Evolutionary conservation across 2,888 invertebrate species (phyloP).

Genomic region (Druceiella hillmani): DNA sequence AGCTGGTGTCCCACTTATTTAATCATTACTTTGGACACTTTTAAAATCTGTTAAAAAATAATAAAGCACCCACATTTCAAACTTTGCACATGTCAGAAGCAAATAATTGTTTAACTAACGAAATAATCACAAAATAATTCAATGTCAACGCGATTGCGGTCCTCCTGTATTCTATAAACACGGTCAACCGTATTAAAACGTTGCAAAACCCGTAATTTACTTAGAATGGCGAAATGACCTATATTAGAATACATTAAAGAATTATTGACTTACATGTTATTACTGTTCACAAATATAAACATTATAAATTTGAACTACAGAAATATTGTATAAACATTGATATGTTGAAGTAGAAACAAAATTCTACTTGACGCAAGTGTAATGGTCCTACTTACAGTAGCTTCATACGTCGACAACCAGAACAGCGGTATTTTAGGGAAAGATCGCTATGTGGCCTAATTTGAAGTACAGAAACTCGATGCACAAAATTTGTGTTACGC

Average conservation of each 20-base stretch:
- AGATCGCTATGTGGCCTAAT: constrained; percentile 58
- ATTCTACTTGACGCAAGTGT: constrained; percentile 29
- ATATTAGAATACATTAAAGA: constrained; percentile 50
- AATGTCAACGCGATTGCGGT: too few relatives aligned
- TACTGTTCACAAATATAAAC: constrained; percentile 28
- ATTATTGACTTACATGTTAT: constrained; percentile 38
- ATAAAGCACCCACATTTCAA: constrained; percentile 17
- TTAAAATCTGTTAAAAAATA: not conserved
- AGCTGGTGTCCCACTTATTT: constrained; percentile 42
- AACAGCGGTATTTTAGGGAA: constrained; percentile 57
- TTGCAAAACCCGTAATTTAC: too few relatives aligned
- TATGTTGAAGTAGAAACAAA: not conserved
- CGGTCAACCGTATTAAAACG: too few relatives aligned
- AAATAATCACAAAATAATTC: constrained; percentile 36
- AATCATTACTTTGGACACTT: constrained; percentile 14
- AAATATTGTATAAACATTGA: constrained; percentile 19
- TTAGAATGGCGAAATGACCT: constrained; percentile 54
- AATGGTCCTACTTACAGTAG: constrained; percentile 44
- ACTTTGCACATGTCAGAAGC: constrained; percentile 20
- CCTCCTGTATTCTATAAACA: too few relatives aligned
- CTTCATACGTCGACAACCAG: constrained; percentile 54
- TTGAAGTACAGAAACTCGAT: constrained; percentile 50
- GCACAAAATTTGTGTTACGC: constrained; percentile 55
- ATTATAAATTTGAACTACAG: constrained; percentile 34
- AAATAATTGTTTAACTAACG: constrained; percentile 26